phyloP scores from a whole-genome alignment of 1,140 invertebrate genomes.

The Paralvinella palmiformis region DNA sequence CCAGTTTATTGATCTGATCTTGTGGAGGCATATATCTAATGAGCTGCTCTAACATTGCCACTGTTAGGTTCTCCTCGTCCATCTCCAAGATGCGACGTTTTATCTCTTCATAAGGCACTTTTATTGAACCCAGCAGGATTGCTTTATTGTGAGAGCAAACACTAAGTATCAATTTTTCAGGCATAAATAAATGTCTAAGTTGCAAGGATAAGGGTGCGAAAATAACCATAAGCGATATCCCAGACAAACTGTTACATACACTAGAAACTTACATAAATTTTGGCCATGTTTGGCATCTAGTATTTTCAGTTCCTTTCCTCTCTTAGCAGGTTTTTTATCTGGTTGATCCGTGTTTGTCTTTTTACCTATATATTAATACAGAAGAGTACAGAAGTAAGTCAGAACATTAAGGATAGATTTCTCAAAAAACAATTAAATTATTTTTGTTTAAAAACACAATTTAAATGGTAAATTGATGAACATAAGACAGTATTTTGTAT shows the following conservation, averaged over 20 bases:
- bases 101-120: constrained; percentile 80
- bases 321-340: constrained; percentile 65
- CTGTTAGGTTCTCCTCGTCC: constrained; percentile 74
- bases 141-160: constrained; percentile 44
- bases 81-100: constrained; percentile 75
- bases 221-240: background rate
- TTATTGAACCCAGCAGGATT: constrained; percentile 82
- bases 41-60: constrained; percentile 74
- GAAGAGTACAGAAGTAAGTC: no score
- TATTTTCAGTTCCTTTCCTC: constrained; percentile 84
- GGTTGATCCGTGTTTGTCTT: constrained; percentile 60
- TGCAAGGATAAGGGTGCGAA: background rate
- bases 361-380: constrained; percentile 14
- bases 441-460: no score
- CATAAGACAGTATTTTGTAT: no score
- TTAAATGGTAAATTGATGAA: no score
- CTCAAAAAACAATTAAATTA: no score
- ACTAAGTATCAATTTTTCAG: background rate
- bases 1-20: constrained; percentile 77
- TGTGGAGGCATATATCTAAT: constrained; percentile 76
- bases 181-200: background rate
- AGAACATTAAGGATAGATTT: no score
- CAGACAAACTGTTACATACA: background rate
- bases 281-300: constrained; percentile 88
- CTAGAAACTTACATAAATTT: constrained; percentile 64